Base-by-base conservation (phyloP, 2,113 vertebrate genomes). In the Gopherus flavomarginatus region DNA sequence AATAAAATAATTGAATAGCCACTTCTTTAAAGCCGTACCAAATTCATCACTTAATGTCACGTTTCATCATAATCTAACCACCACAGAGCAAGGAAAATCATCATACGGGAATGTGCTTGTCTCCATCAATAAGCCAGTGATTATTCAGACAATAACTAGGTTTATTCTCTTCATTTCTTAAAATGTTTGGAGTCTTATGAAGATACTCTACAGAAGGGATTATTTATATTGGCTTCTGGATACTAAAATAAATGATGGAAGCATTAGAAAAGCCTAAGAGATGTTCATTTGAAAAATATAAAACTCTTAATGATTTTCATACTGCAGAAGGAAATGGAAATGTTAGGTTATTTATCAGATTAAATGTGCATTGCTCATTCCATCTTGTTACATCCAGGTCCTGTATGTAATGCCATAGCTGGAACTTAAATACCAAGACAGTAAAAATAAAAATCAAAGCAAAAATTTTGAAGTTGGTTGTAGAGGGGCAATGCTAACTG, bases 21-120 rank as follows among this genome's bases (percentile, higher is more conserved):
- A 83, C 90, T 93, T 96, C 93, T 95, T 96, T n/a, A 96, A 96
- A 97, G 94, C 86, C 94, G 56, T 95, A 93, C 77, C 94, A 88
- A 89, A 90, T 97, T 95, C 95, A 95, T 97, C 97, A 97, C 94
- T 89, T 87, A 97, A 97, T 84, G 93, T 95, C 97, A 96, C 83
- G 88, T 90, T 95, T 97, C 95, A 97, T 97, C 96, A 96, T 90
- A 90, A 97, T 97, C 92, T 91, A 96, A 96, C 98, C 97, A 91
- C 77, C 80, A 85, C 77, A 85, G 93, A 97, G 88, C 87, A 96
- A 89, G 94, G 94, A 92, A 96, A 93, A 97, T 56, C 81, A 95
- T 90, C 88, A 87, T 88, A 82, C 24, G 75, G 72, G 81, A 92
- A 92, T 92, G 81, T 79, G 54, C 81, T 96, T 97, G 96, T 96